phyloP scores from a whole-genome alignment of 64 coral and sea anemone species.

The Dendrophyllia cribrosa region DNA sequence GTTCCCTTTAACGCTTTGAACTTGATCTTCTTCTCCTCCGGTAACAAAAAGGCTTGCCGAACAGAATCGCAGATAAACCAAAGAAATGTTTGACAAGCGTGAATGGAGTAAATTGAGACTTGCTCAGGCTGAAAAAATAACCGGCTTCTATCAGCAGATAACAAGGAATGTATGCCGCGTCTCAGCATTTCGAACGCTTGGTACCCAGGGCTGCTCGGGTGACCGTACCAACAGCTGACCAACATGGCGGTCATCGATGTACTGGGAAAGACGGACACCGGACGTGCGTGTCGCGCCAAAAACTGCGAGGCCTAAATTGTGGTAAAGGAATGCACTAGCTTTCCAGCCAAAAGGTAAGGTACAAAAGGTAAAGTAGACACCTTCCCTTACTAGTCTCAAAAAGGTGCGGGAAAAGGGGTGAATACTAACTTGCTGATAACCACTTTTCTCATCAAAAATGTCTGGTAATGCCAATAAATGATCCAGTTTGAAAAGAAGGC shows the following conservation, averaged over 20 bases:
- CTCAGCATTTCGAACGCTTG: no score
- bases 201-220: no score
- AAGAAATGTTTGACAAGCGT: no score
- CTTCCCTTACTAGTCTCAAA: no score
- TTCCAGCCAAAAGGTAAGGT: slow-evolving; percentile 44
- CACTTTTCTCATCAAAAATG: slow-evolving; percentile 23
- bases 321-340: slow-evolving; percentile 37
- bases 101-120: no score
- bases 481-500: slow-evolving; percentile 34
- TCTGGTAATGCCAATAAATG: neutral
- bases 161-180: no score
- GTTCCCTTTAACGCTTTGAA: no score
- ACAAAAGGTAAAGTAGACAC: slow-evolving; percentile 28
- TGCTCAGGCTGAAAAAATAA: no score
- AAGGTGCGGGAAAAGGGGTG: neutral
- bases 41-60: no score
- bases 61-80: no score
- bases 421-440: neutral
- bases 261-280: slow-evolving; percentile 29
- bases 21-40: no score
- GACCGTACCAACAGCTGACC: neutral
- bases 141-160: neutral
- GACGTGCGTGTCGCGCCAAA: neutral
- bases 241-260: slow-evolving; percentile 45
- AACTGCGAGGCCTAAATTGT: neutral